Evolutionary conservation across 2,113 vertebrate species (phyloP).

Genomic region (Oryzias celebensis): DNA sequence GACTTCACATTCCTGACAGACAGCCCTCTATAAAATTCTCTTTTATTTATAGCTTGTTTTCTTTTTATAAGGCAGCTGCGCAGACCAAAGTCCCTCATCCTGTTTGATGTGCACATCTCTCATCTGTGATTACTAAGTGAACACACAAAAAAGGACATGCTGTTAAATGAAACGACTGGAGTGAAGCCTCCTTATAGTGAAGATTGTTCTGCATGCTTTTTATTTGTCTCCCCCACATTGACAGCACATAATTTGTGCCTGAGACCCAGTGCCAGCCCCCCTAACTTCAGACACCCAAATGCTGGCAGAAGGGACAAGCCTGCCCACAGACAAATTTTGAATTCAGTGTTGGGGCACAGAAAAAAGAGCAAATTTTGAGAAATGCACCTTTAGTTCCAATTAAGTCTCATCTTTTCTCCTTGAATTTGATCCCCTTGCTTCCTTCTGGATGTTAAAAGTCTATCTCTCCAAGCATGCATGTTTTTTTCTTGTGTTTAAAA

Average conservation of each 20-base stretch:
- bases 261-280: slow-evolving; percentile 8
- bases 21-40: slow-evolving; percentile 80
- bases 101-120: slow-evolving; percentile 78
- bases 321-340: slow-evolving; percentile 26
- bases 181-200: slow-evolving; percentile 54
- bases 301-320: slow-evolving; percentile 19
- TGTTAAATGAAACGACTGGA: slow-evolving; percentile 70
- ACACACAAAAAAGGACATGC: slow-evolving; percentile 65
- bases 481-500: too few relatives aligned
- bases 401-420: too few relatives aligned
- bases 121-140: slow-evolving; percentile 75
- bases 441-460: too few relatives aligned
- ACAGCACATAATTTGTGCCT: slow-evolving; percentile 45
- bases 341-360: neutral
- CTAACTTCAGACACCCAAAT: neutral
- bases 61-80: slow-evolving; percentile 78
- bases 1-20: slow-evolving; percentile 66
- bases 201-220: slow-evolving; percentile 51
- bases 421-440: too few relatives aligned
- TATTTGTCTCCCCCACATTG: slow-evolving; percentile 47
- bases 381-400: too few relatives aligned
- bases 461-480: too few relatives aligned
- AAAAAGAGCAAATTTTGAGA: neutral
- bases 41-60: slow-evolving; percentile 82
- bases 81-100: slow-evolving; percentile 70